Percentiles rank a stretch among this genome's conserved stretches.
These are phyloP conservation scores for Euzetes globulus DNA, from an alignment of 2,888 invertebrate genomes.

Conservation along the genomic window DNA sequence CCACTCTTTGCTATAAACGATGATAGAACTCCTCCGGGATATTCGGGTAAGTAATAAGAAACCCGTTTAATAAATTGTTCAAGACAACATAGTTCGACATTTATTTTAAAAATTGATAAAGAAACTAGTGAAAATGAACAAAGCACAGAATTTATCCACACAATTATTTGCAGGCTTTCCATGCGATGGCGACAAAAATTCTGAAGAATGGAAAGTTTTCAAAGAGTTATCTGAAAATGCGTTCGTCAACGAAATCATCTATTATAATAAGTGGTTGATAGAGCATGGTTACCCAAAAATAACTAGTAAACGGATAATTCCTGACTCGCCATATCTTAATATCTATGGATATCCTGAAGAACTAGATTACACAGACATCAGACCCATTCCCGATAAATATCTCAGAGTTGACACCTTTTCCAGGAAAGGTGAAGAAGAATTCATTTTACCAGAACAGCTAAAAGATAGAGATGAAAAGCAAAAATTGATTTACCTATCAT, in stretches of 20 bases:
- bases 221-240: background rate
- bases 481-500: conserved; percentile 33
- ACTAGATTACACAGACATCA: background rate
- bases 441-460: background rate
- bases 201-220: background rate
- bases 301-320: background rate
- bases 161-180: no score
- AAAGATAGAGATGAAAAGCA: background rate
- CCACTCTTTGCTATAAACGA: background rate
- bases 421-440: background rate
- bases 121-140: no score
- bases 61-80: no score
- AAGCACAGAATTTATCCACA: no score
- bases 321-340: background rate
- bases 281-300: background rate
- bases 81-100: no score
- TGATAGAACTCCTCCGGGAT: conserved; percentile 1
- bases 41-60: conserved; percentile 17
- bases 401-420: conserved; percentile 17
- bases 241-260: background rate
- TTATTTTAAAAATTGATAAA: no score
- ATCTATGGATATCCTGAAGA: background rate
- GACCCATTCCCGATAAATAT: background rate
- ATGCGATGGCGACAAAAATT: no score
- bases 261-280: background rate